Evolutionary conservation across 2,113 vertebrate species (phyloP), one percentile per base, ranked within the genome.

Genomic region (Mionectes macconnelli): DNA sequence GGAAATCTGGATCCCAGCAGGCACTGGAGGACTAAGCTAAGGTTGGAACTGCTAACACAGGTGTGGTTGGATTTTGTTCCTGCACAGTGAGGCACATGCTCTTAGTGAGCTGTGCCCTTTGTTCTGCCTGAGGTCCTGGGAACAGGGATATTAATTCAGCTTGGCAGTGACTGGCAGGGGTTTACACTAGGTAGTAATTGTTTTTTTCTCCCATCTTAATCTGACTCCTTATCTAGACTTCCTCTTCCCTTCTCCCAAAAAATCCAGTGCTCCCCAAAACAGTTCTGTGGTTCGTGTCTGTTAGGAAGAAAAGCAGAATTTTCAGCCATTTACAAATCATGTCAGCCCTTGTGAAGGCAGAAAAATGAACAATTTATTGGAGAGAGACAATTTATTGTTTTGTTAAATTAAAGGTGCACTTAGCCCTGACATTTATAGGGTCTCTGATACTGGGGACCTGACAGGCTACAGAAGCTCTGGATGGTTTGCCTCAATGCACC

Each of bases 331-430:
- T 90, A n/a, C 59, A 70, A 83, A 76, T 79, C 23, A 4, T 22
- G 27, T 25, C 4, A 2, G 44, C 70, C 50, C 83, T 91, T 20
- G 42, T 24, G 80, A 42, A 84, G 80, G 73, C 73, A 64, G 19
- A 60, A 64, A 74, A 92, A 81, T 30, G 20, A 83, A n/a, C 5
- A 17, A 39, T 89, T 81, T 90, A 75, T 77, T 94, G 92, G 39
- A 23, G 30, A 64, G 72, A 52, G 64, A 70, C 42, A 90, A 84
- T 87, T 84, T 88, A 89, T 68, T 90, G 73, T 62, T 95, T 89
- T 12, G 40, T 90, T 96, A 84, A 95, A 75, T 68, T 76, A 56
- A 82, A 75, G 45, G 47, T 78, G 57, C 52, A 4, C 79, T 93
- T 94, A 81, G 64, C 45, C 14, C 70, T 90, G 84, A 88, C 59